Evolutionary conservation across 2,113 vertebrate genomes (phyloP).

Genomic region (Cepphus grylle): DNA sequence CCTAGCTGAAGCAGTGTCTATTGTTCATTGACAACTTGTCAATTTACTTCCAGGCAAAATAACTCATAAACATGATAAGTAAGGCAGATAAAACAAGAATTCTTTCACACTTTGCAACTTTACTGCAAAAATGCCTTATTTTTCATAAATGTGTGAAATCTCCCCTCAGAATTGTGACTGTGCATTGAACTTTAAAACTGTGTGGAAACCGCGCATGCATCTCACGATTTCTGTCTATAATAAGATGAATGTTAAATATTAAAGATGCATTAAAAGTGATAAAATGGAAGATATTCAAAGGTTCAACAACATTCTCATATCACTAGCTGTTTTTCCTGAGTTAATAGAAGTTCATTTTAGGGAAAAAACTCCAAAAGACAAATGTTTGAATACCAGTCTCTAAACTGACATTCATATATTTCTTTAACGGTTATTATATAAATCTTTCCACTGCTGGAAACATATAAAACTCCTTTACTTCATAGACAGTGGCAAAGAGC

Average conservation of each 20-base stretch:
- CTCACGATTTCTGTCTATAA: conserved; percentile 70
- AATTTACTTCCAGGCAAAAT: conserved; percentile 86
- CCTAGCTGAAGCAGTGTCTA: conserved; percentile 83
- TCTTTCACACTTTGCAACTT: conserved; percentile 82
- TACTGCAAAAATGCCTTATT: conserved; percentile 80
- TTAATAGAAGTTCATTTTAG: conserved; percentile 73
- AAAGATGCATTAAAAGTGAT: conserved; percentile 76
- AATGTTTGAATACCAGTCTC: conserved; percentile 64
- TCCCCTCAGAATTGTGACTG: conserved; percentile 81
- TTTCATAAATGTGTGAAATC: conserved; percentile 81
- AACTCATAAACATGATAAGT: conserved; percentile 85
- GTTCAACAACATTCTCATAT: conserved; percentile 62
- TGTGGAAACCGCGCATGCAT: conserved; percentile 71
- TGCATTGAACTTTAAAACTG: conserved; percentile 82
- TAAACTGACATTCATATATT: conserved; percentile 41
- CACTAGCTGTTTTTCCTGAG: conserved; percentile 47
- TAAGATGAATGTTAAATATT: conserved; percentile 82
- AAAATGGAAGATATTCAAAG: conserved; percentile 73
- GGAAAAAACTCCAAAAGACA: conserved; percentile 44
- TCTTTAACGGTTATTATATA: conserved; percentile 62
- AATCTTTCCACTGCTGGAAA: conserved; percentile 39
- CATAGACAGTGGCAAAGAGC: background rate
- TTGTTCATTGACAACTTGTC: conserved; percentile 87
- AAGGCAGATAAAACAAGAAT: conserved; percentile 83
- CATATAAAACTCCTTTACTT: background rate